Conservation (phyloP, 2,888 invertebrate species). For the Pogonocherus hispidulus region DNA sequence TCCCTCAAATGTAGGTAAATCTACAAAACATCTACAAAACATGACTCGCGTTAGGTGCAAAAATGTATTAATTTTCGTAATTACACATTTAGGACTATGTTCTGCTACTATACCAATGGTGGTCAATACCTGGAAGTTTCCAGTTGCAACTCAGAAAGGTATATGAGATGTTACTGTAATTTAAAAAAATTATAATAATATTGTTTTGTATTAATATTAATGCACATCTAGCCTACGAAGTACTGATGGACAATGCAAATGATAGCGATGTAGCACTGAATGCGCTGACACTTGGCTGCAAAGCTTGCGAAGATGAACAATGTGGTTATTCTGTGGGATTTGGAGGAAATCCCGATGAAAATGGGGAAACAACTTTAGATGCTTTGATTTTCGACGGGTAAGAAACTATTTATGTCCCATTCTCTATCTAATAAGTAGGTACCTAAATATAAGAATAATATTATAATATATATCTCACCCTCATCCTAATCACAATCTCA, state of each 20-base stretch:
- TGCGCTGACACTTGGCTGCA: conserved; percentile 89
- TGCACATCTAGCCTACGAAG: conserved; percentile 27
- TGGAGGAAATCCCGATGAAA: conserved; percentile 97
- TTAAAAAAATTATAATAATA: background rate
- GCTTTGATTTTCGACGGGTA: conserved; percentile 98
- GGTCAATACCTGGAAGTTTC: conserved; percentile 27
- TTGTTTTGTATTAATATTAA: too few species aligned
- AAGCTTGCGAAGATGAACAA: conserved; percentile 86
- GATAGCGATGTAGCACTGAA: conserved; percentile 72
- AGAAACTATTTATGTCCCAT: background rate
- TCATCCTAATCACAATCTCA: too few species aligned
- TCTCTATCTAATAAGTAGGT: too few species aligned
- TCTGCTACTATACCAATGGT: conserved; percentile 23
- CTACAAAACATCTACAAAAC: too few species aligned
- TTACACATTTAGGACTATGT: background rate
- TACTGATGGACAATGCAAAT: conserved; percentile 7
- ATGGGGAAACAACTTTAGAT: conserved; percentile 95
- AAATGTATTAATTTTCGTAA: background rate
- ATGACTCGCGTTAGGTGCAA: background rate
- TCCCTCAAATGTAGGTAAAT: too few species aligned
- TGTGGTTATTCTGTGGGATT: conserved; percentile 96
- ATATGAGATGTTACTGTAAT: background rate
- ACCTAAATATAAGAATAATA: too few species aligned
- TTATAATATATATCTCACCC: too few species aligned
- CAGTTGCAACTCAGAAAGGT: conserved; percentile 20